Evolutionary conservation across 1,140 invertebrate species (phyloP).

Genomic region (Zaprionus gabonicus): DNA sequence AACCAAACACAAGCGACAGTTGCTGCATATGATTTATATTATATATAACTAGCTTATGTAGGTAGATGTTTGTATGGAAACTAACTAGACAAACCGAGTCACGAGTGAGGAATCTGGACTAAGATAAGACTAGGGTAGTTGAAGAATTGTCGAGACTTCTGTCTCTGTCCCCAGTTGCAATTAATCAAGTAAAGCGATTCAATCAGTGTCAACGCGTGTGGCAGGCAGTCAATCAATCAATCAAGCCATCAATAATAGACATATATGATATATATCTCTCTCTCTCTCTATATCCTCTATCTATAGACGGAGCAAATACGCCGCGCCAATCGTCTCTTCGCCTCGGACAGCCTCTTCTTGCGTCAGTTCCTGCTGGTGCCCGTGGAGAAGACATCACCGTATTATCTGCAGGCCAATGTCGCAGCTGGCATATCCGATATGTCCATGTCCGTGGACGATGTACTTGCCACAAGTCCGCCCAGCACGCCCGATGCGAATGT

Average conservation of each 20-base stretch:
- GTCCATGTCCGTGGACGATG: constrained; percentile 44
- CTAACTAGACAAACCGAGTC: constrained; percentile 9
- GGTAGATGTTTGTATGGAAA: not conserved
- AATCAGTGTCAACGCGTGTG: constrained; percentile 1
- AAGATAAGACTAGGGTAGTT: constrained; percentile 17
- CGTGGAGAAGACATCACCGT: constrained; percentile 87
- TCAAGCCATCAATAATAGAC: constrained; percentile 48
- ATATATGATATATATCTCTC: constrained; percentile 23
- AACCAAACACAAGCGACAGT: not conserved
- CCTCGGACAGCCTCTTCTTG: constrained; percentile 94
- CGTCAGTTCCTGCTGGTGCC: constrained; percentile 93
- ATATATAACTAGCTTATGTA: not conserved
- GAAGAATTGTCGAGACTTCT: not conserved
- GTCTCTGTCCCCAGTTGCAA: constrained; percentile 7
- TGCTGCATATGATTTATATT: constrained; percentile 71
- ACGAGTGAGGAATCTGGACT: constrained; percentile 32
- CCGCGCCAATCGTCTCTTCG: constrained; percentile 93
- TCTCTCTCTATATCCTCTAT: constrained; percentile 35
- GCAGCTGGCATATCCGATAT: constrained; percentile 35
- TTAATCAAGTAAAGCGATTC: constrained; percentile 18
- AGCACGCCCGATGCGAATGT: constrained; percentile 67
- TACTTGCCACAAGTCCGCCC: constrained; percentile 55
- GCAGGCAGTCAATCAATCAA: constrained; percentile 31
- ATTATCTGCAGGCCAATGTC: constrained; percentile 85
- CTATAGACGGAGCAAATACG: constrained; percentile 95